These are phyloP conservation scores for Diphyllodes magnificus DNA, from an alignment of 2,113 vertebrate genomes.

Conservation along the genomic window DNA sequence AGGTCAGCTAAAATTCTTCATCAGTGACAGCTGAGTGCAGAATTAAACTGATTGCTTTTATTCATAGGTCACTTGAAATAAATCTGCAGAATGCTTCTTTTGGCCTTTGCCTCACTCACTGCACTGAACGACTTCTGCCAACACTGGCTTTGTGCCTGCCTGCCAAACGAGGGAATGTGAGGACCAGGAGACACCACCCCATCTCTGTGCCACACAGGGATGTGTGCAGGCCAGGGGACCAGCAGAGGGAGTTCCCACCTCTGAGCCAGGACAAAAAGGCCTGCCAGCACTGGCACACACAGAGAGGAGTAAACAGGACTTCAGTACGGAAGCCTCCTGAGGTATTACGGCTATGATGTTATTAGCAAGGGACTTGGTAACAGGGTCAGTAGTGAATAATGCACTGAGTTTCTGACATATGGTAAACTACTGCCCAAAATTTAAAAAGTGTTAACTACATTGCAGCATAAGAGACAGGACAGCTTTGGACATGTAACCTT, in stretches of 20 bases:
- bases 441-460: not conserved
- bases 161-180: not conserved
- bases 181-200: not conserved
- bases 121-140: not conserved
- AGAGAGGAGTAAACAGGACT: not conserved
- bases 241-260: slow-evolving; percentile 11
- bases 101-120: not conserved
- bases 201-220: not conserved
- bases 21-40: not conserved
- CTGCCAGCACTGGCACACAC: not conserved
- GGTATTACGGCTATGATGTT: not conserved
- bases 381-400: not conserved
- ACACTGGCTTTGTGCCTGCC: not conserved
- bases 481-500: not conserved
- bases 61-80: not conserved
- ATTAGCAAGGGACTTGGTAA: not conserved
- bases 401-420: not conserved
- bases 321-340: not conserved
- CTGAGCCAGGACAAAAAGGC: not conserved
- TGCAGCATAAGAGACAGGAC: not conserved
- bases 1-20: not conserved
- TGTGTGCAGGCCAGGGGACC: not conserved
- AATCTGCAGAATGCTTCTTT: not conserved
- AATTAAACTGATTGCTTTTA: not conserved
- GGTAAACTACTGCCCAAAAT: not conserved